Evolutionary conservation across 1,140 invertebrate genomes (phyloP).

Genomic region (Magallana ariakensis): DNA sequence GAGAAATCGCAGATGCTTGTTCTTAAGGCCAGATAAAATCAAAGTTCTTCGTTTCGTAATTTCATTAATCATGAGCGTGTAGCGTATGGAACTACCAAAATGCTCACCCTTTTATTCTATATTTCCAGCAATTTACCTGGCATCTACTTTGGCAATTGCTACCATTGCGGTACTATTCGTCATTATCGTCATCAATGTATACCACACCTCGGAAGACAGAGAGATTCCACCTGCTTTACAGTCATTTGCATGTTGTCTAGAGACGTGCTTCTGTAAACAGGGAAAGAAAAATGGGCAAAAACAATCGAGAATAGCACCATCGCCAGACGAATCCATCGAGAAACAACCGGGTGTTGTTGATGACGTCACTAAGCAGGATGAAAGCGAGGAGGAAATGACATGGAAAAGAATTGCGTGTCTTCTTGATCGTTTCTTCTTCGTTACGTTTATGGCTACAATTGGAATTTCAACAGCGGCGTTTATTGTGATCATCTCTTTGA

Average conservation of each 20-base stretch:
- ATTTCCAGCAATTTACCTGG: constrained; percentile 46
- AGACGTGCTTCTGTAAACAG: not conserved
- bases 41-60: too few relatives aligned
- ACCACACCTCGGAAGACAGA: not conserved
- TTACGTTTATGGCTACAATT: constrained; percentile 14
- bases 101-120: too few relatives aligned
- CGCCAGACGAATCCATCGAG: not conserved
- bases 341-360: not conserved
- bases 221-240: not conserved
- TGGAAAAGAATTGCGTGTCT: constrained; percentile 9
- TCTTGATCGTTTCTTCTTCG: constrained; percentile 44
- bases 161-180: constrained; percentile 41
- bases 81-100: too few relatives aligned
- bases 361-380: not conserved
- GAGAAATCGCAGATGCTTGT: too few relatives aligned
- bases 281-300: not conserved
- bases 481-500: not conserved
- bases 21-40: too few relatives aligned
- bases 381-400: constrained; percentile 7
- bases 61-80: too few relatives aligned
- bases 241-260: not conserved
- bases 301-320: not conserved
- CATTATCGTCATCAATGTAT: constrained; percentile 39
- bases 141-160: not conserved
- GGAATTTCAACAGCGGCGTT: not conserved